These are phyloP conservation scores for Scaptomyza pallida DNA, from an alignment of 1,140 invertebrate species.

Conservation along the genomic window DNA sequence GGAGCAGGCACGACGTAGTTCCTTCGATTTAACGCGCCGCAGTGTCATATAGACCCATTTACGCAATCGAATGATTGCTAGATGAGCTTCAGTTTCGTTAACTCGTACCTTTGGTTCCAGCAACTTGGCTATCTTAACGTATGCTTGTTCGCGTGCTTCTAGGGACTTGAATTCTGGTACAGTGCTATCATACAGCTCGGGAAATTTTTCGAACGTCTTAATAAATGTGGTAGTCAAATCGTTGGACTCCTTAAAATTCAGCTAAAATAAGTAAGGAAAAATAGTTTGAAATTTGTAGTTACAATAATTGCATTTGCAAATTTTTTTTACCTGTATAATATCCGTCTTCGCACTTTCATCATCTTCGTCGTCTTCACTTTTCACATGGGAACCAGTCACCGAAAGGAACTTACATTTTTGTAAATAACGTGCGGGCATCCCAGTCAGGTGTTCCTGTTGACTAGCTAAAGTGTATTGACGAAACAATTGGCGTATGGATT, in stretches of 20 bases:
- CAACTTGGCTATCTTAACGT: slow-evolving; percentile 36
- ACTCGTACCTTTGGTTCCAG: slow-evolving; percentile 32
- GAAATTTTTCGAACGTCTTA: slow-evolving; percentile 54
- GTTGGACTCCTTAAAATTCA: slow-evolving; percentile 57
- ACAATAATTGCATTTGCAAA: neutral
- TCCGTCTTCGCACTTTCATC: slow-evolving; percentile 27
- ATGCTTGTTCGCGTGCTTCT: slow-evolving; percentile 42
- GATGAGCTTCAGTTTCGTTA: slow-evolving; percentile 66
- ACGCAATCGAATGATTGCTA: slow-evolving; percentile 47
- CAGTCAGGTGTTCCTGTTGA: slow-evolving; percentile 38
- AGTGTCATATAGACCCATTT: slow-evolving; percentile 58
- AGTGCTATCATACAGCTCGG: slow-evolving; percentile 50
- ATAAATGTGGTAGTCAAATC: slow-evolving; percentile 56
- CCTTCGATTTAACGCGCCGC: slow-evolving; percentile 56
- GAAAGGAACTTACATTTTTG: slow-evolving; percentile 50
- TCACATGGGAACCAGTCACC: neutral
- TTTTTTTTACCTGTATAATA: slow-evolving; percentile 45
- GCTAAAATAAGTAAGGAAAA: slow-evolving; percentile 25
- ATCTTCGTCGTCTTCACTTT: slow-evolving; percentile 29
- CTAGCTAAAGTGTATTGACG: slow-evolving; percentile 46
- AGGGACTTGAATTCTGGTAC: slow-evolving; percentile 31
- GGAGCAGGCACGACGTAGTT: slow-evolving; percentile 37
- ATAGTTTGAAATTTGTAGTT: neutral
- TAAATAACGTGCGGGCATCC: slow-evolving; percentile 41
- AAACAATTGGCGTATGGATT: slow-evolving; percentile 50